Evolutionary conservation across 2,113 vertebrate genomes (phyloP).

Genomic region (Bubo scandiacus): DNA sequence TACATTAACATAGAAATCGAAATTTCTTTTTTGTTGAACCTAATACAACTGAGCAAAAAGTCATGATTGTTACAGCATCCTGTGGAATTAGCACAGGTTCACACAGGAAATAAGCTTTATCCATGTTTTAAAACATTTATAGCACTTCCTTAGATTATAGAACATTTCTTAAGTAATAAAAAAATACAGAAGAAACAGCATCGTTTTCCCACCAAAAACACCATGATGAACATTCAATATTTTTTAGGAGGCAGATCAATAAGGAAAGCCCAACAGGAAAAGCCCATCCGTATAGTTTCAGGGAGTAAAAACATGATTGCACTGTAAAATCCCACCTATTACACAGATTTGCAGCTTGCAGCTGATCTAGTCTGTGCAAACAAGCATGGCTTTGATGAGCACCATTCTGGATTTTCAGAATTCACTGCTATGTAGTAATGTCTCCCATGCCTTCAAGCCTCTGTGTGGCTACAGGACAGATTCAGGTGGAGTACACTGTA

Average conservation of each 20-base stretch:
- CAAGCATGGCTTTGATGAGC: neutral
- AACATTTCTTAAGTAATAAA: neutral
- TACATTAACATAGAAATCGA: neutral
- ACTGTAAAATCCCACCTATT: neutral
- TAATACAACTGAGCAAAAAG: neutral
- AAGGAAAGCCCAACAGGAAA: neutral
- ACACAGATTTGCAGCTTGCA: neutral
- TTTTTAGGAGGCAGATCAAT: neutral
- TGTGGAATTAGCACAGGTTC: neutral
- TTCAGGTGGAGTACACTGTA: neutral
- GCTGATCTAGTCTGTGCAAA: neutral
- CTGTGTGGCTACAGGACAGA: neutral
- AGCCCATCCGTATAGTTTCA: neutral
- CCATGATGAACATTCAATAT: fast-evolving
- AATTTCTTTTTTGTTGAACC: neutral
- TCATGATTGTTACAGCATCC: neutral
- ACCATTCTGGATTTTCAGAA: neutral
- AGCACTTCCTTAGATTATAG: neutral
- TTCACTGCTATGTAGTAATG: neutral
- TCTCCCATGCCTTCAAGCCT: neutral
- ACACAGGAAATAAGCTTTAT: neutral
- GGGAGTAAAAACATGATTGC: neutral
- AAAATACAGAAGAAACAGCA: neutral
- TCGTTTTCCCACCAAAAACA: neutral
- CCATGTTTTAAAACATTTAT: neutral